Percentiles rank a stretch among this genome's conserved stretches.
Evolutionary conservation across 2,113 vertebrate genomes (phyloP).

Genomic region (Tympanuchus pallidicinctus): DNA sequence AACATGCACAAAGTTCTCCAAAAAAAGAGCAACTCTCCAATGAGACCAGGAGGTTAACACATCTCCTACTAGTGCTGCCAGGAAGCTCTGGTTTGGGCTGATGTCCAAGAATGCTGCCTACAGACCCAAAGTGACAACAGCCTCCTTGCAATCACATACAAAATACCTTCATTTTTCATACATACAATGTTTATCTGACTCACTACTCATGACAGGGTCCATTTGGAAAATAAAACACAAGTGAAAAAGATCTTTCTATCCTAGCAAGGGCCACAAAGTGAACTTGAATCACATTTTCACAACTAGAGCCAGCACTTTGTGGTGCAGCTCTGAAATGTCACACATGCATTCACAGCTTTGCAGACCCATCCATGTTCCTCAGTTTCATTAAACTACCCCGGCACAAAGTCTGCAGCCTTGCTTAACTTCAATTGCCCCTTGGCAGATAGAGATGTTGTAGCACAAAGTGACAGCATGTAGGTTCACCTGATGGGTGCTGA

Average conservation of each 20-base stretch:
- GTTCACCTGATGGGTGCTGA: slow-evolving; percentile 95
- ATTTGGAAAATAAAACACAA: not conserved
- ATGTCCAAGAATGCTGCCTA: not conserved
- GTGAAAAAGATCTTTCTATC: not conserved
- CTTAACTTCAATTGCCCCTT: fast-evolving
- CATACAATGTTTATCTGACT: not conserved
- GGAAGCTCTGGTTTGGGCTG: not conserved
- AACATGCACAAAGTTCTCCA: not conserved
- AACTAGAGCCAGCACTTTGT: not conserved
- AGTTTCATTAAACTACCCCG: not conserved
- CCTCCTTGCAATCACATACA: not conserved
- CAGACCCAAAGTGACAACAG: not conserved
- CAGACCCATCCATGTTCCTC: not conserved
- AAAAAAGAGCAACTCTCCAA: not conserved
- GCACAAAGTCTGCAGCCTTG: not conserved
- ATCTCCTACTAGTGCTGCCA: not conserved
- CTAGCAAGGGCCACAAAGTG: fast-evolving
- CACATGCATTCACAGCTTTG: fast-evolving
- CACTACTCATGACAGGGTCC: not conserved
- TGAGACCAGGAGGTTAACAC: not conserved
- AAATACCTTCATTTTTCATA: not conserved
- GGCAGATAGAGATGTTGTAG: fast-evolving
- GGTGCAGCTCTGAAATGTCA: not conserved
- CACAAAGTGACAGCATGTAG: not conserved
- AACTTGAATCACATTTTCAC: not conserved